phyloP scores from a whole-genome alignment of 2,888 invertebrate genomes.

The Catocala fraxini region DNA sequence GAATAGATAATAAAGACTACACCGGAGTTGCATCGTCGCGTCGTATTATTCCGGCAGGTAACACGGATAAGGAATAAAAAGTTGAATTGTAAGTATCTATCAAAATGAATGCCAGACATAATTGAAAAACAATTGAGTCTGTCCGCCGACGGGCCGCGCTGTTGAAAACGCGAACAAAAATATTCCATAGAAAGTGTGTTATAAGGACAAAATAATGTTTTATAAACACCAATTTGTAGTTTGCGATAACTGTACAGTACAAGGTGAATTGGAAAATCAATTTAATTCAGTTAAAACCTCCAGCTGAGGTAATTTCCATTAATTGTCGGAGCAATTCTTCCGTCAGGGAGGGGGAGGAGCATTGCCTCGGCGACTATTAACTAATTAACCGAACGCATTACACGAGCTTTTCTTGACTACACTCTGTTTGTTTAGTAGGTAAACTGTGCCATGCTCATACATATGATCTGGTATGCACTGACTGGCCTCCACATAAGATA shows the following conservation, averaged over 20 bases:
- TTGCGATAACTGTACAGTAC: constrained; percentile 44
- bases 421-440: constrained; percentile 17
- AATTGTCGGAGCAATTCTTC: constrained; percentile 70
- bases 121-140: too few species aligned
- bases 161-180: background rate
- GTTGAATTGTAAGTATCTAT: too few species aligned
- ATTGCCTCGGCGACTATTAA: constrained; percentile 60
- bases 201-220: constrained; percentile 3
- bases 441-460: constrained; percentile 16
- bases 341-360: constrained; percentile 54
- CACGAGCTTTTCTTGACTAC: constrained; percentile 37
- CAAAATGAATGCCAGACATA: too few species aligned
- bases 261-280: constrained; percentile 69
- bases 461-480: too few species aligned
- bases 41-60: too few species aligned
- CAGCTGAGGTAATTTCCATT: constrained; percentile 78
- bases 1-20: too few species aligned
- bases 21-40: too few species aligned
- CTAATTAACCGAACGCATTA: constrained; percentile 65
- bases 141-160: too few species aligned
- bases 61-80: too few species aligned
- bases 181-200: background rate
- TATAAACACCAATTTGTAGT: constrained; percentile 34
- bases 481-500: too few species aligned
- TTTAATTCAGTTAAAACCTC: constrained; percentile 69